phyloP scores from a whole-genome alignment of 1,140 invertebrate species.

The Brachionus angularis region DNA sequence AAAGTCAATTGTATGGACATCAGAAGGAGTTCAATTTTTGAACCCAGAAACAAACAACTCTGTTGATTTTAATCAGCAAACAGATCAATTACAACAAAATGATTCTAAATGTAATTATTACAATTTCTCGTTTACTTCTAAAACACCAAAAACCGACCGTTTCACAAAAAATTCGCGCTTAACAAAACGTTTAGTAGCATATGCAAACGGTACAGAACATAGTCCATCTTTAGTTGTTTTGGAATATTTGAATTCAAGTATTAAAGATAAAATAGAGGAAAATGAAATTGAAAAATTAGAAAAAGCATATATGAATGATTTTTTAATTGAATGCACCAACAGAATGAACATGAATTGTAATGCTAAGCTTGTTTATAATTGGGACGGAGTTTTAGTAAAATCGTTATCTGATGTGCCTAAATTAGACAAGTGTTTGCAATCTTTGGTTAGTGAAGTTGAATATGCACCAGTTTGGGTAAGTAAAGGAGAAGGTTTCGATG shows the following conservation, averaged over 20 bases:
- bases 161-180: neutral
- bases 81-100: too few species aligned
- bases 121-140: neutral
- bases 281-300: conserved; percentile 12
- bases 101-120: neutral
- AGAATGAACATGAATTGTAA: neutral
- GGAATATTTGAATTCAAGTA: neutral
- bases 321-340: conserved; percentile 21
- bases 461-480: conserved; percentile 58
- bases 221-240: conserved; percentile 1
- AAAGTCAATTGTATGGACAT: conserved; percentile 32
- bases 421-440: conserved; percentile 48
- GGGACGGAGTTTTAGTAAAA: conserved; percentile 2
- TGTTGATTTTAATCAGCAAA: too few species aligned
- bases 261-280: neutral
- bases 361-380: conserved; percentile 39
- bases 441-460: conserved; percentile 48
- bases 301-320: conserved; percentile 11
- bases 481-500: conserved; percentile 54
- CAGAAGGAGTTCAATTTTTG: conserved; percentile 31
- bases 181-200: conserved; percentile 36
- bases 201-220: neutral
- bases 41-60: neutral
- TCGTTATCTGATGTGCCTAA: conserved; percentile 10
- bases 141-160: conserved; percentile 2